Evolutionary conservation across 2,113 vertebrate genomes (phyloP).

Genomic region (Sylvietta virens): DNA sequence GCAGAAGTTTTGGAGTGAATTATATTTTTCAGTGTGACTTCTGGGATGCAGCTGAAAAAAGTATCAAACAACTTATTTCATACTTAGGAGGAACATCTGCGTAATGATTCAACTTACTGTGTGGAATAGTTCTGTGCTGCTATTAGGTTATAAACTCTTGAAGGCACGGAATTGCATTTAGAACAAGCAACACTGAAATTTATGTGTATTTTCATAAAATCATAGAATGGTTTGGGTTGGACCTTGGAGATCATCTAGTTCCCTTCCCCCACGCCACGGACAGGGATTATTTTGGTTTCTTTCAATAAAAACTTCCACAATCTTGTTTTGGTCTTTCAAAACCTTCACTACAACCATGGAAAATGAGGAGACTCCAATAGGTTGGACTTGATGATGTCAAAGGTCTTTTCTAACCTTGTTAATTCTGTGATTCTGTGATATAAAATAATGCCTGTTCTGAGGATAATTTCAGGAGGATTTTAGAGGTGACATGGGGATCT

Average conservation of each 20-base stretch:
- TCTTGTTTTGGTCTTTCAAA: neutral
- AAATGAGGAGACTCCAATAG: neutral
- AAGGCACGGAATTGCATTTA: neutral
- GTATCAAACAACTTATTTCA: neutral
- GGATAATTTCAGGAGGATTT: neutral
- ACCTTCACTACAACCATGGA: neutral
- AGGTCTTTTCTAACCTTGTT: neutral
- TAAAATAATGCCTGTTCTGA: neutral
- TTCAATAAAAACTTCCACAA: neutral
- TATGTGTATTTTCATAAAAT: neutral
- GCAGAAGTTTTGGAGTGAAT: neutral
- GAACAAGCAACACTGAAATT: neutral
- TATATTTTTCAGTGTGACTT: neutral
- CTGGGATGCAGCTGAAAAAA: neutral
- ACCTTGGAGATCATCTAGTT: neutral
- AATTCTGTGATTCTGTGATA: neutral
- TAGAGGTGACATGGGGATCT: neutral
- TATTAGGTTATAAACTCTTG: neutral
- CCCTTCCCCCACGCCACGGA: rapidly evolving
- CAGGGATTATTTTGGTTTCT: neutral
- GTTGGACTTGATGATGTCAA: neutral
- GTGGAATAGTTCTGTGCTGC: neutral
- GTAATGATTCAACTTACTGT: neutral
- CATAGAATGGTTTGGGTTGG: neutral
- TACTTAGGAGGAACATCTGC: neutral